phyloP scores from a whole-genome alignment of 2,113 vertebrate genomes.

The Thymallus thymallus region DNA sequence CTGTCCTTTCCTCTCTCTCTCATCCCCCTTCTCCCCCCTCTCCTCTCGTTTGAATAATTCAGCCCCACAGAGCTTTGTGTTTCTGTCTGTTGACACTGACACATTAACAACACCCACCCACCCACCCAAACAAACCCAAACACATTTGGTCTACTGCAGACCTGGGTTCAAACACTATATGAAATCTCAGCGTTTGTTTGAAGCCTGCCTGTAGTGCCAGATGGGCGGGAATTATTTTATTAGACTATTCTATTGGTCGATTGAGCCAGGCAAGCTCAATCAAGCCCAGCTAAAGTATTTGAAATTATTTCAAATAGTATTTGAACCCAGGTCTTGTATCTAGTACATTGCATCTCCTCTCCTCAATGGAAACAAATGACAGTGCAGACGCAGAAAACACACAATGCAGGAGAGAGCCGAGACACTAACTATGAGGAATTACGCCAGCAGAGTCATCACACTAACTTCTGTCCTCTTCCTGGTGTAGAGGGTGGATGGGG shows the following conservation, averaged over 20 bases:
- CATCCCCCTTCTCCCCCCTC: background rate
- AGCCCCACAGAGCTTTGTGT: constrained; percentile 1
- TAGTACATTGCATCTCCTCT: too few relatives aligned
- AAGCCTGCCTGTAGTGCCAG: background rate
- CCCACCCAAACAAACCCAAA: constrained; percentile 4
- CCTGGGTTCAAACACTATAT: too few relatives aligned
- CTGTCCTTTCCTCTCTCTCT: background rate
- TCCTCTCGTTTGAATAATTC: constrained; percentile 12
- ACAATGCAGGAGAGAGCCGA: background rate
- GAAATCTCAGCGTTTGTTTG: too few relatives aligned
- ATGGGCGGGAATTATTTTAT: too few relatives aligned
- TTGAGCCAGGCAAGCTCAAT: too few relatives aligned
- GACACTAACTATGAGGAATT: constrained; percentile 22
- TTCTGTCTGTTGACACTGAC: constrained; percentile 47
- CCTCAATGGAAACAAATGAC: background rate
- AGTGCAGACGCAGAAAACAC: background rate
- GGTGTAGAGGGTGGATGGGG: background rate
- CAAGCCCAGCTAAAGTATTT: too few relatives aligned
- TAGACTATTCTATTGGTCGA: too few relatives aligned
- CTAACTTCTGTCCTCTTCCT: background rate
- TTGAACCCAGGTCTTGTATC: too few relatives aligned
- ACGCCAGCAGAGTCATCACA: constrained; percentile 4
- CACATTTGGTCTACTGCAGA: background rate
- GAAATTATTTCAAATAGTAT: too few relatives aligned
- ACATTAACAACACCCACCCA: constrained; percentile 37